Base-by-base conservation (phyloP, 2,888 invertebrate species). In the Apodemia duryi region DNA sequence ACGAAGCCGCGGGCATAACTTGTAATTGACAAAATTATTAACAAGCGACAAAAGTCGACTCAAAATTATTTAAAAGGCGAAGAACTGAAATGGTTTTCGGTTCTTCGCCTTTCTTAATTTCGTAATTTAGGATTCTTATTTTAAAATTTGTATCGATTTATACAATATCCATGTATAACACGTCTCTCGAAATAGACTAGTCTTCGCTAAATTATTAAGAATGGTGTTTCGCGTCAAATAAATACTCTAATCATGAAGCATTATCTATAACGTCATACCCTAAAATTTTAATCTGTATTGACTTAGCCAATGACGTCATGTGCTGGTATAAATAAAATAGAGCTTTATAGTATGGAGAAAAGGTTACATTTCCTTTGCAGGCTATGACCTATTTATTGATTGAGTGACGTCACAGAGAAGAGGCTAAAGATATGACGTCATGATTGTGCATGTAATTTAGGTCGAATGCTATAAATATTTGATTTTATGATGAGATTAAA, bases 361-460 rank as follows among this genome's bases (percentile, higher is more conserved):
- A 29, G 21, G 61, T 29, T 51, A 49, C 61, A 29, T 51, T 61
- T 52, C 7, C 29, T 35, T 35, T 60, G 7, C n/a, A 49, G 11
- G 38, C 35, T 6, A 10, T 21, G 29, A 21, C n/a, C 6, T 9
- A 32, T 10, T 21, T 51, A 65, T 62, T 43, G 61, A 66, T 61
- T 61, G 60, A 21, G 61, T 68, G 67, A 68, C 63, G 70, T 68
- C 70, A 66, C 49, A 46, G 29, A 60, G n/a, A 62, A 68, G 67
- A 65, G 66, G 66, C 57, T 60, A 63, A 46, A 52, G 52, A 62
- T 66, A 61, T 68, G 68, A 69, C 71, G 70, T 70, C 67, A 65
- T 57, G 32, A 13, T 57, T 32, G 29, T 32, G 54, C 29, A 46
- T n/a, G 43, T 38, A 46, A 43, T 43, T 54, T 41, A 38, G 62